Percentiles rank a stretch among this genome's conserved stretches.
Conservation (phyloP, 2,888 invertebrate genomes). For the Rhodophaea formosa region DNA sequence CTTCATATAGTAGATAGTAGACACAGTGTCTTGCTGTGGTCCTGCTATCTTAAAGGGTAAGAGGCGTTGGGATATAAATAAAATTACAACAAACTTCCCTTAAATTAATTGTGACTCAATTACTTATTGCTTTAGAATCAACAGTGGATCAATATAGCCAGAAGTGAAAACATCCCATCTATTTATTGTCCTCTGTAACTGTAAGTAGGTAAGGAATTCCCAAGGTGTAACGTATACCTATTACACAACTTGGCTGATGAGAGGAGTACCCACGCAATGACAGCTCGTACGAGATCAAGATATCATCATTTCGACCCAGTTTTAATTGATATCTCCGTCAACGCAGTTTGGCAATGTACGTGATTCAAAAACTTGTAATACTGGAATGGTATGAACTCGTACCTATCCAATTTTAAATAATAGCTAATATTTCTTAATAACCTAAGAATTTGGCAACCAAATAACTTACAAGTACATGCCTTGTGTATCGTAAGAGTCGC, state of each 20-base stretch:
- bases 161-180: no score
- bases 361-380: neutral
- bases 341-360: neutral
- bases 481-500: neutral
- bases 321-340: constrained; percentile 8
- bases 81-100: no score
- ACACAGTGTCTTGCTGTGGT: no score
- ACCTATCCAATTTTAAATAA: neutral
- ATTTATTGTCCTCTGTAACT: neutral
- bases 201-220: neutral
- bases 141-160: no score
- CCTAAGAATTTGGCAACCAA: neutral
- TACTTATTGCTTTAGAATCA: no score
- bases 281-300: constrained; percentile 22
- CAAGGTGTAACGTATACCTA: neutral
- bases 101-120: no score
- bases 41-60: no score
- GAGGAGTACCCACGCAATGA: neutral
- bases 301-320: constrained; percentile 33
- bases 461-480: neutral
- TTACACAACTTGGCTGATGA: neutral
- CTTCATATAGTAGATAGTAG: no score
- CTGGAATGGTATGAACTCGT: neutral
- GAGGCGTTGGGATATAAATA: no score
- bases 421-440: neutral